These are phyloP conservation scores for Pachydiplax longipennis DNA, from an alignment of 2,888 invertebrate genomes.

Conservation along the genomic window DNA sequence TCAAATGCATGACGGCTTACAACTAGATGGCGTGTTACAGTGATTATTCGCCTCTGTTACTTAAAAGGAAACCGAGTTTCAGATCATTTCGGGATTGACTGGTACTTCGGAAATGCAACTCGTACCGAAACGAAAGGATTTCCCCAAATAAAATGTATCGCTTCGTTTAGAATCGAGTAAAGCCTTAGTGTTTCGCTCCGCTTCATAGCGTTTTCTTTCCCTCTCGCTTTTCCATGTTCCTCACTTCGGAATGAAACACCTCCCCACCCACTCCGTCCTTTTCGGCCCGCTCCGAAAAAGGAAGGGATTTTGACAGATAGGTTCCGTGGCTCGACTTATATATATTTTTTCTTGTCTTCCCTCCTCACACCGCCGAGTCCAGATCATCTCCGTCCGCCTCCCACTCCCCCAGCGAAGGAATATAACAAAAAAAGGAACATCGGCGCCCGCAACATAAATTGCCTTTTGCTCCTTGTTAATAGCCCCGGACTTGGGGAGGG, in stretches of 20 bases:
- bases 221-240: background rate
- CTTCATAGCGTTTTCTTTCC: background rate
- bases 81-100: too few species aligned
- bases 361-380: background rate
- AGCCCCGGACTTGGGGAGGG: constrained; percentile 30
- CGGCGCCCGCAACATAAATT: constrained; percentile 44
- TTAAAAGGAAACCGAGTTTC: too few species aligned
- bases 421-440: constrained; percentile 27
- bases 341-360: constrained; percentile 26
- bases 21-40: too few species aligned
- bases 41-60: too few species aligned
- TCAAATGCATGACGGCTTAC: too few species aligned
- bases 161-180: too few species aligned
- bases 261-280: background rate
- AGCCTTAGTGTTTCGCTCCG: background rate
- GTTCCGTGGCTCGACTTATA: constrained; percentile 27
- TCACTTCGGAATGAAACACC: background rate
- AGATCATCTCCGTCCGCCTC: background rate
- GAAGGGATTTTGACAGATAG: constrained; percentile 36
- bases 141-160: too few species aligned
- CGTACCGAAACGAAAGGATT: too few species aligned
- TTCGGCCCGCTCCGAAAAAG: constrained; percentile 1
- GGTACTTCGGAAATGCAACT: too few species aligned
- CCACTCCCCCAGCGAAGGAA: background rate
- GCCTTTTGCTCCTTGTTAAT: constrained; percentile 44